These are phyloP conservation scores for Gorsachius magnificus DNA, from an alignment of 2,797 vertebrate species.

Conservation along the genomic window DNA sequence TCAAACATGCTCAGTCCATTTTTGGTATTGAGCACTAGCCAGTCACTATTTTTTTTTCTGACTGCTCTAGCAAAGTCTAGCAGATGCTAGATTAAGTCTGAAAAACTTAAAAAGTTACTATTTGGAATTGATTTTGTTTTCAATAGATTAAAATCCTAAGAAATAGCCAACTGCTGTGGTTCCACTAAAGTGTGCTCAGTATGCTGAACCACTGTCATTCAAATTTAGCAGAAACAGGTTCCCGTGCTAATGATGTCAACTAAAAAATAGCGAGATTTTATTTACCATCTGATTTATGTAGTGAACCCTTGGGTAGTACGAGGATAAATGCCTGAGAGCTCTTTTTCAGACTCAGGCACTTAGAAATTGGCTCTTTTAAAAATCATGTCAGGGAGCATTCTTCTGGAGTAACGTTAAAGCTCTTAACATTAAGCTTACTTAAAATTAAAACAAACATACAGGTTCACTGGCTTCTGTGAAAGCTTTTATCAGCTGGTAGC, in stretches of 20 bases:
- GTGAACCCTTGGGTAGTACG: neutral
- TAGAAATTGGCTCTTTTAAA: neutral
- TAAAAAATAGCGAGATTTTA: neutral
- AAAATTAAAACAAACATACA: neutral
- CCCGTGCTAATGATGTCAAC: neutral
- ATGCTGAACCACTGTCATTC: neutral
- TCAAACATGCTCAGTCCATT: neutral
- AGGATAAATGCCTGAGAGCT: neutral
- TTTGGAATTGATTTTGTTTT: neutral
- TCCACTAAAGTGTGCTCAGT: neutral
- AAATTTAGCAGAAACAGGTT: neutral
- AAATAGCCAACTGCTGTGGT: neutral
- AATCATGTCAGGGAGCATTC: neutral
- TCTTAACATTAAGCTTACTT: neutral
- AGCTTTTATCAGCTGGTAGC: neutral
- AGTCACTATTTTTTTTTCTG: neutral
- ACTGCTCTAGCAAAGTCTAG: neutral
- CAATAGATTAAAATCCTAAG: neutral
- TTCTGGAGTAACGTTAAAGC: neutral
- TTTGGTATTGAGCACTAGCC: neutral
- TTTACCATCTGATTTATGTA: neutral
- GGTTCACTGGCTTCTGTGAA: neutral
- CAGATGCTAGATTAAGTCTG: neutral
- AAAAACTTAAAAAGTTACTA: rapidly evolving
- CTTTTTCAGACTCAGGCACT: neutral